Evolutionary conservation across 2,888 invertebrate species (phyloP).

Genomic region (Phengaris alcon): DNA sequence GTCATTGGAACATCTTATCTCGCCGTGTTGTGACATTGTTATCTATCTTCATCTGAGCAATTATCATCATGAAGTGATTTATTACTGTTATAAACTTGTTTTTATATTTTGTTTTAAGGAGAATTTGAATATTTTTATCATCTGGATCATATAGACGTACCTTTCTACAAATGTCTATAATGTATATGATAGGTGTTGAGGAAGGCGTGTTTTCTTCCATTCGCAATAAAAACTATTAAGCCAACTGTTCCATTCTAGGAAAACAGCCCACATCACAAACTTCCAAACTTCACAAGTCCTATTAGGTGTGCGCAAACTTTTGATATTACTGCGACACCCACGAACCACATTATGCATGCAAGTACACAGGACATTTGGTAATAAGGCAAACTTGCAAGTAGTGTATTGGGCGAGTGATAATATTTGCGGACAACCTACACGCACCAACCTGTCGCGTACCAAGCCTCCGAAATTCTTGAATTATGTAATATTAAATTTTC

Average conservation of each 20-base stretch:
- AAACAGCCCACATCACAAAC: background rate
- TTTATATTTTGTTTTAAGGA: background rate
- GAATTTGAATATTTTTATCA: background rate
- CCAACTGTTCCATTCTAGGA: background rate
- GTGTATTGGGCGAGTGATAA: slow-evolving; percentile 69
- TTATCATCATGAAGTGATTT: background rate
- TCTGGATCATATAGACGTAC: background rate
- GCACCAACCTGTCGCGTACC: slow-evolving; percentile 64
- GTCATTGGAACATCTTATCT: slow-evolving; percentile 11
- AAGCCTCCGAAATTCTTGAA: slow-evolving; percentile 40
- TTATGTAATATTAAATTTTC: background rate
- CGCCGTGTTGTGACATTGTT: background rate
- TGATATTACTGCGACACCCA: slow-evolving; percentile 39
- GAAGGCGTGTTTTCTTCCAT: no score
- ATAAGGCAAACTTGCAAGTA: slow-evolving; percentile 60
- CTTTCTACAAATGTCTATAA: background rate
- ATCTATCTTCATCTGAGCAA: slow-evolving; percentile 5
- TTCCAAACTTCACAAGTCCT: background rate
- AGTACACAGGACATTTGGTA: slow-evolving; percentile 52
- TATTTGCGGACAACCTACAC: slow-evolving; percentile 75
- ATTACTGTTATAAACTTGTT: background rate
- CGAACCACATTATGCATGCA: slow-evolving; percentile 40
- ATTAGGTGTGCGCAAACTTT: slow-evolving; percentile 5
- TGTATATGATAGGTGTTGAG: no score
- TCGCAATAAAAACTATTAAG: background rate